Base-by-base conservation (phyloP, 2,113 vertebrate genomes). In the Tragelaphus imberbis region DNA sequence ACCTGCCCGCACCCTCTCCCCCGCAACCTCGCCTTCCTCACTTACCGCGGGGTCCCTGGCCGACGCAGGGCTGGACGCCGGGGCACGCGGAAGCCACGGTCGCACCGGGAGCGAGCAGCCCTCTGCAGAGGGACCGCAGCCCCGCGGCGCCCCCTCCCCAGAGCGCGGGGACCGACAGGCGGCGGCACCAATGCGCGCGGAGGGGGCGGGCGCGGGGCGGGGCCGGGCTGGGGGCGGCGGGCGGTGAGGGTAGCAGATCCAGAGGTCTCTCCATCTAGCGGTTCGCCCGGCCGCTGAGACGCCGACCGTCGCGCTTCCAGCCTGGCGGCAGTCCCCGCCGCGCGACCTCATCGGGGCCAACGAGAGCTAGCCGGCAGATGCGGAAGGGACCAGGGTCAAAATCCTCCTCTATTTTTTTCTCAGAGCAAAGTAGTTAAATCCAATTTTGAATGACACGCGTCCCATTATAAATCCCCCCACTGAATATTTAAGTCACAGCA, bases 71-170 rank as follows among this genome's bases (percentile, higher is more conserved):
- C 88, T 9, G 1, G 13, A 36, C 7, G 28, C 71, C 11, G 5
- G 19, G 25, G 59, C 19, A 19, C 8, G 28, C 10, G 2, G 30
- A 49, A 93, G 71, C 85, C 55, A 6, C 63, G 1, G 47, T 47
- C 13, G 33, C 36, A 12, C 14, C 47, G 2, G 4, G 3, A 75
- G 77, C 40, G 0, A 30, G 63, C 47, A 63, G 65, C 47, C 77
- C 65, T 80, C 94, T 93, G 97, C 95, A 61, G 91, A 49, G n/a
- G 71, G 86, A 91, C 94, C 61, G 94, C 96, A 82, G 89, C 71
- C 55, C 6, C 44, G 96, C 71, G 40, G 88, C 91, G 97, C 98
- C 98, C 97, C 87, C 97, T 97, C 77, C 97, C 56, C 97, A 93
- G 63, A 53, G 95, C 51, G 30, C 65, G 7, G 63, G 77, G 89